A percentile compares a stretch with the other conserved stretches of the same genome.
Conservation (phyloP, 2,113 vertebrate genomes). For the Hepsetus odoe region DNA sequence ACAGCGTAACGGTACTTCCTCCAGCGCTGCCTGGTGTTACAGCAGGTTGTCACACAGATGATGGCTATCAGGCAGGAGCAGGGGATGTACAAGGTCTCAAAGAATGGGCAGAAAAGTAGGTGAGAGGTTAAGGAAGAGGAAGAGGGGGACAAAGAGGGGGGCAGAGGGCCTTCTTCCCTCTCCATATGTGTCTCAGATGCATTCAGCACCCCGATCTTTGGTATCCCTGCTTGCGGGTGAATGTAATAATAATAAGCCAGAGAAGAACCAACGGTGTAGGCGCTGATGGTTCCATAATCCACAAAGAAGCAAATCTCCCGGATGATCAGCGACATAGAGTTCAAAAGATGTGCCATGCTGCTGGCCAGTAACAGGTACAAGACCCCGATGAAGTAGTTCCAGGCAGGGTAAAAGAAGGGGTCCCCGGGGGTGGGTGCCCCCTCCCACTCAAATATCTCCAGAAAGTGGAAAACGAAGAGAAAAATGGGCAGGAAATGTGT, state of each 20-base stretch:
- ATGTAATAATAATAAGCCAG: conserved; percentile 81
- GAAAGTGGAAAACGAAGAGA: conserved; percentile 70
- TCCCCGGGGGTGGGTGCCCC: conserved; percentile 1
- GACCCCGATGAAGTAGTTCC: conserved; percentile 79
- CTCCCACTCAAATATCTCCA: conserved; percentile 73
- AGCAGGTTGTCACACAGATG: conserved; percentile 76
- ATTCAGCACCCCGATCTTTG: conserved; percentile 45
- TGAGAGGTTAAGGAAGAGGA: not conserved
- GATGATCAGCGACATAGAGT: conserved; percentile 78
- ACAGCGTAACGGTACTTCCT: conserved; percentile 74
- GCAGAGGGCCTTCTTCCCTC: not conserved
- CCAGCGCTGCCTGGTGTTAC: conserved; percentile 78
- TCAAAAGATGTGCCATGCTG: conserved; percentile 82
- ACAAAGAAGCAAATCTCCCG: conserved; percentile 81
- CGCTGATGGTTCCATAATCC: conserved; percentile 81
- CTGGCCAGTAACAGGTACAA: conserved; percentile 76
- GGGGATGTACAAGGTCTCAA: conserved; percentile 75
- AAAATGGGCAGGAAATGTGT: conserved; percentile 81
- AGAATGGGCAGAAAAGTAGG: conserved; percentile 59
- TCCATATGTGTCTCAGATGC: conserved; percentile 11
- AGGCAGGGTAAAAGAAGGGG: conserved; percentile 78
- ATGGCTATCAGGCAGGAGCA: conserved; percentile 71
- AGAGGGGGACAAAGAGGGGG: not conserved
- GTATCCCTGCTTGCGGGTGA: conserved; percentile 68
- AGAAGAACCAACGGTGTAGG: conserved; percentile 79